A percentile compares a stretch with the other conserved stretches of the same genome.
phyloP scores from a whole-genome alignment of 2,797 vertebrate species.

The Anisognathus igniventris region DNA sequence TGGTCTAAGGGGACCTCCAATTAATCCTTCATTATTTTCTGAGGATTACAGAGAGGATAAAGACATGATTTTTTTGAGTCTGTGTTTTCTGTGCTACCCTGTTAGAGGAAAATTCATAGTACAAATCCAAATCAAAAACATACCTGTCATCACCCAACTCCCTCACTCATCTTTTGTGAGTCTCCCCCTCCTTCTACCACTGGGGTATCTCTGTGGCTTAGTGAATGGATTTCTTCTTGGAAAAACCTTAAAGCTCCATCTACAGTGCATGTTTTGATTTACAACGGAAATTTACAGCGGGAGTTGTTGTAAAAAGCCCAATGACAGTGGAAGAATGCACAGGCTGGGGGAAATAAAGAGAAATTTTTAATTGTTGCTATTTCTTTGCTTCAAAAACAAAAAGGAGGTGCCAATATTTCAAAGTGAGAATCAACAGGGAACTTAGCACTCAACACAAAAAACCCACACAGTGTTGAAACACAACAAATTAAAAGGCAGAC shows the following conservation, averaged over 20 bases:
- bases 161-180: not conserved
- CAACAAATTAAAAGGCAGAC: not conserved
- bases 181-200: not conserved
- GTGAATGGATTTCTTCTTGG: not conserved
- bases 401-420: not conserved
- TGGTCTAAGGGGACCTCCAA: not conserved
- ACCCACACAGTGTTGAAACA: accelerated
- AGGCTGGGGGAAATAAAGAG: not conserved
- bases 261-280: not conserved
- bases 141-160: not conserved
- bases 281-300: not conserved
- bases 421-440: not conserved
- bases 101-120: not conserved
- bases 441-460: not conserved
- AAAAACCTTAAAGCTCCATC: conserved; percentile 1
- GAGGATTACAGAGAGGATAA: not conserved
- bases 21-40: not conserved
- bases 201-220: not conserved
- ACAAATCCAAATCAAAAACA: not conserved
- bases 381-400: not conserved
- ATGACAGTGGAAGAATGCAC: not conserved
- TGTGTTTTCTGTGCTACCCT: not conserved
- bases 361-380: not conserved
- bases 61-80: not conserved
- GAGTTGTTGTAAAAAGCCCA: not conserved